Percentiles rank a stretch among this genome's conserved stretches.
phyloP scores from a whole-genome alignment of 2,797 vertebrate genomes.

The Momotus momota region DNA sequence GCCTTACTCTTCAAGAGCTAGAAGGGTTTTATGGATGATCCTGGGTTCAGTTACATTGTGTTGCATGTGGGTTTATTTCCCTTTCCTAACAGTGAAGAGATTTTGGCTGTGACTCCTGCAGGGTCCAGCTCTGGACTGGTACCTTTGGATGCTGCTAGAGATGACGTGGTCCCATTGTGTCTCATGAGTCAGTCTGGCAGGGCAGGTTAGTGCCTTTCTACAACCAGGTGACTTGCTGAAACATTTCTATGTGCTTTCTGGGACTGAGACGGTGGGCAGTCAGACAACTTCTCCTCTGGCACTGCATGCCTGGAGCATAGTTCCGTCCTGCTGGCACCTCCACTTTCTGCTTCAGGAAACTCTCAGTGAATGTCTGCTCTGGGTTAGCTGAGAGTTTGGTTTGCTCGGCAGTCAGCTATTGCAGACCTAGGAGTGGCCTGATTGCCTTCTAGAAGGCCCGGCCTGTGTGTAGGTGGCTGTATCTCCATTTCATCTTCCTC shows the following conservation, averaged over 20 bases:
- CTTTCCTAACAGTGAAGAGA: background rate
- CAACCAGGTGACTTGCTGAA: background rate
- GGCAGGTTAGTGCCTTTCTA: background rate
- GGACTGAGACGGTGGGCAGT: background rate
- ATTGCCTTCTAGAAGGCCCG: background rate
- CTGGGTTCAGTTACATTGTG: background rate
- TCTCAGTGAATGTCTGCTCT: background rate
- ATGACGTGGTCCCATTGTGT: background rate
- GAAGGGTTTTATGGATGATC: background rate
- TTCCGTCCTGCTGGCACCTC: rapidly evolving
- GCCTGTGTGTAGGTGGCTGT: background rate
- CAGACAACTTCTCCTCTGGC: background rate
- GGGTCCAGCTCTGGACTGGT: rapidly evolving
- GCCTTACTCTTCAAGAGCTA: background rate
- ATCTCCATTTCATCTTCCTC: background rate
- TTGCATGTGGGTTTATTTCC: background rate
- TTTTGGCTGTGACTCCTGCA: background rate
- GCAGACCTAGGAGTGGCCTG: rapidly evolving
- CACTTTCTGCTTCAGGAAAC: background rate
- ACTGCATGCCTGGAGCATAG: background rate
- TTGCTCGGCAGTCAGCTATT: background rate
- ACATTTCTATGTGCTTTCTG: background rate
- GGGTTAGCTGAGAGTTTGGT: background rate
- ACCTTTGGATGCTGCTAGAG: background rate
- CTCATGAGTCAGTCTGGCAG: background rate